Percentiles rank a stretch among this genome's conserved stretches.
These are phyloP conservation scores for Drosophila sproati DNA, from an alignment of 1,140 invertebrate genomes.

Conservation along the genomic window DNA sequence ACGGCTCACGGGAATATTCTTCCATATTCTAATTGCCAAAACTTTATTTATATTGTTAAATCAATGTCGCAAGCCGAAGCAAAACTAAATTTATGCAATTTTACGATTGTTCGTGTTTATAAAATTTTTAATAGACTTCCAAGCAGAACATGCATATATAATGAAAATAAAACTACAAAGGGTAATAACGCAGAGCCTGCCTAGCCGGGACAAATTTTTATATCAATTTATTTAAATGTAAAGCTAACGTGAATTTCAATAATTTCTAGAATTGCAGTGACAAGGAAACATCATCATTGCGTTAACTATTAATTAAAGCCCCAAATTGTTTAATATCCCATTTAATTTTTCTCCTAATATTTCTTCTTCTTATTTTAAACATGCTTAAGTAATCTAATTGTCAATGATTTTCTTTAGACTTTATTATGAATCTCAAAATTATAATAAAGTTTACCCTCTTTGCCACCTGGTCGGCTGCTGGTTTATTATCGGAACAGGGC, in stretches of 20 bases:
- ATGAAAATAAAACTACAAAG: slow-evolving; percentile 8
- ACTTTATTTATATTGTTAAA: neutral
- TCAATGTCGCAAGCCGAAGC: slow-evolving; percentile 15
- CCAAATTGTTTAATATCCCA: no score
- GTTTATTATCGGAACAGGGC: slow-evolving; percentile 39
- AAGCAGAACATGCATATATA: slow-evolving; percentile 16
- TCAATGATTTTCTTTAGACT: neutral
- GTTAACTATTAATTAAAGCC: no score
- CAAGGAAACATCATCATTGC: no score
- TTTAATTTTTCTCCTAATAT: no score
- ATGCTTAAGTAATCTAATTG: neutral
- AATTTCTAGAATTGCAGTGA: no score
- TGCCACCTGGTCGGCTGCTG: slow-evolving; percentile 3
- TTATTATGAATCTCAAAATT: no score
- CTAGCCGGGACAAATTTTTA: neutral
- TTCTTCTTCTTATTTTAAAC: no score
- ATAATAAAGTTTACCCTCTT: neutral
- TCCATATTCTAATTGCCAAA: slow-evolving; percentile 88
- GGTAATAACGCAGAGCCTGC: slow-evolving; percentile 1
- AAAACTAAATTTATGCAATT: slow-evolving; percentile 29
- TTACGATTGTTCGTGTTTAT: slow-evolving; percentile 21
- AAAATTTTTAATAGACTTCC: slow-evolving; percentile 26
- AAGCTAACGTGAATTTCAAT: no score
- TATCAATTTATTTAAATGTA: no score
- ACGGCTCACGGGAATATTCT: slow-evolving; percentile 93